A percentile compares a stretch with the other conserved stretches of the same genome.
These are phyloP conservation scores for Tragelaphus eurycerus DNA, from an alignment of 2,797 vertebrate genomes.

Conservation along the genomic window DNA sequence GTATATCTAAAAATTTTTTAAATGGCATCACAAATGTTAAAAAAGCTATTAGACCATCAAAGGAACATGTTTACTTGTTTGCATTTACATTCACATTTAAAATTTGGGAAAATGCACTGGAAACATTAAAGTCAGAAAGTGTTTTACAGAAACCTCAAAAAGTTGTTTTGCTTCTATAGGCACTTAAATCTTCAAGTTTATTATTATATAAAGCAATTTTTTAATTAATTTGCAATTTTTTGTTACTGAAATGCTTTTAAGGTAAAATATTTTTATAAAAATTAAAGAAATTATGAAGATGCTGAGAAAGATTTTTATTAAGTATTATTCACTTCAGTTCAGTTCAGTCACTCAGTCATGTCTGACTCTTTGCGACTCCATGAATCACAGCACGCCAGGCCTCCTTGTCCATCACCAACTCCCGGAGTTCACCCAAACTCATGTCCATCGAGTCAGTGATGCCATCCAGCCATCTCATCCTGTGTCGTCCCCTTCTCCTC, in stretches of 20 bases:
- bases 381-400: no score
- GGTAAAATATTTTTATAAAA: not conserved
- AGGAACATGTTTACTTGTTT: not conserved
- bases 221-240: not conserved
- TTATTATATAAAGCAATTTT: not conserved
- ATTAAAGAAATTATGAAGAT: not conserved
- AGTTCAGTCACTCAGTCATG: accelerated
- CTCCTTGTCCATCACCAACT: no score
- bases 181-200: not conserved
- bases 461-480: no score
- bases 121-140: not conserved
- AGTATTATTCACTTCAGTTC: not conserved
- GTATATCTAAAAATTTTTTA: not conserved
- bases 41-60: not conserved
- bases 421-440: no score
- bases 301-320: not conserved
- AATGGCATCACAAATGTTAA: not conserved
- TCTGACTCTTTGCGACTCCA: accelerated
- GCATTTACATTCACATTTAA: not conserved
- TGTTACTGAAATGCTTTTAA: constrained; percentile 20
- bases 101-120: not conserved
- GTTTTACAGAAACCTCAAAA: not conserved
- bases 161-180: not conserved
- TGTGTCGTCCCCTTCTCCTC: no score
- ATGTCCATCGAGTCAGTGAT: no score